These are phyloP conservation scores for Chironomus striatipennis DNA, from an alignment of 1,140 invertebrate species.

Conservation along the genomic window DNA sequence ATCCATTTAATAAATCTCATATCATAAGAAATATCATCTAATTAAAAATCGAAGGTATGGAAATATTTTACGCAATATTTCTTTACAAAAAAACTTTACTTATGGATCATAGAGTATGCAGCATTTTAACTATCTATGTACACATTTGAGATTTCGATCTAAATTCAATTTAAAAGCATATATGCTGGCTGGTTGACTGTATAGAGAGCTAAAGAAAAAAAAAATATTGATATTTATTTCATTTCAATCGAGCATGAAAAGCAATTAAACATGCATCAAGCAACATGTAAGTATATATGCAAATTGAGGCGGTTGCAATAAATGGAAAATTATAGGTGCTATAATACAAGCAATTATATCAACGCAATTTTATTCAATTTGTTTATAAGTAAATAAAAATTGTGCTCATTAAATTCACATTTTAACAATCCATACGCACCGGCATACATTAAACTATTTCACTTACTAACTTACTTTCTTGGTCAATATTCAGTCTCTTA, in stretches of 20 bases:
- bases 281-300: background rate
- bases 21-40: too few relatives aligned
- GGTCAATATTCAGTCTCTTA: background rate
- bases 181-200: too few relatives aligned
- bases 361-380: background rate
- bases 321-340: background rate
- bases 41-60: too few relatives aligned
- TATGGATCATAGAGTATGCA: too few relatives aligned
- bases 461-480: background rate
- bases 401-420: constrained; percentile 2
- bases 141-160: too few relatives aligned
- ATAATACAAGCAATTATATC: constrained; percentile 9
- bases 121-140: too few relatives aligned
- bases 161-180: too few relatives aligned
- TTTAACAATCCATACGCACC: background rate
- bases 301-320: background rate
- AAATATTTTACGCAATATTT: too few relatives aligned
- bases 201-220: too few relatives aligned
- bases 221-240: background rate
- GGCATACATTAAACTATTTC: too few relatives aligned
- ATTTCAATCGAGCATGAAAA: background rate
- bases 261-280: constrained; percentile 8
- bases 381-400: constrained; percentile 5
- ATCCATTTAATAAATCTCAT: too few relatives aligned
- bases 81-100: too few relatives aligned